A percentile compares a stretch with the other conserved stretches of the same genome.
phyloP scores from a whole-genome alignment of 2,797 vertebrate species.

The Syndactyla subalaris region DNA sequence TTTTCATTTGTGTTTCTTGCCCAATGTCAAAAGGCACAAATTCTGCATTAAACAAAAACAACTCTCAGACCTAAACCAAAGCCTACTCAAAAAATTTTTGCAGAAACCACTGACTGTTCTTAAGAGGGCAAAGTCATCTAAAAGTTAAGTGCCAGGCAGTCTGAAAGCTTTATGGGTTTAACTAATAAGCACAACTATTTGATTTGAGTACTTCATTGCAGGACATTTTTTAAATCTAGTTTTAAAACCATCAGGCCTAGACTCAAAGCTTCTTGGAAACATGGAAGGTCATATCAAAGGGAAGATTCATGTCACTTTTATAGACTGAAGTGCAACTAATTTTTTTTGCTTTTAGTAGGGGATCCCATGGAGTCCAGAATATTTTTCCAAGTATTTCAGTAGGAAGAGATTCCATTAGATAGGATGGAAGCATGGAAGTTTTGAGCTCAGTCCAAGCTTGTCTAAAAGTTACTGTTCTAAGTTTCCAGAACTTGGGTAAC shows the following conservation, averaged over 20 bases:
- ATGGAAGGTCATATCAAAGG: background rate
- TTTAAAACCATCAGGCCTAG: background rate
- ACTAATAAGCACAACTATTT: background rate
- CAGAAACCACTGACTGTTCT: background rate
- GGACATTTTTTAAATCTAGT: background rate
- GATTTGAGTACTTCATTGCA: background rate
- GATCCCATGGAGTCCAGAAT: background rate
- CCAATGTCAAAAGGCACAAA: conserved; percentile 21
- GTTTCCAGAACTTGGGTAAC: background rate
- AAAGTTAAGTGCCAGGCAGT: background rate
- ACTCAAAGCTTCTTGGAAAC: background rate
- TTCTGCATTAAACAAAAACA: background rate
- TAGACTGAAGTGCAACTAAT: background rate
- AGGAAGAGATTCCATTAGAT: background rate
- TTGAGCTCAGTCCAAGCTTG: background rate
- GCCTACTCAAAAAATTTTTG: background rate
- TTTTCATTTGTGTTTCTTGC: background rate
- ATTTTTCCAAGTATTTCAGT: background rate
- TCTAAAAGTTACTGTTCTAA: background rate
- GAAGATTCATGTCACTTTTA: background rate
- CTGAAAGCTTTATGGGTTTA: background rate
- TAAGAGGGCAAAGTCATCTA: background rate
- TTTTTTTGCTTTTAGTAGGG: background rate
- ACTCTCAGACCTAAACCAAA: background rate
- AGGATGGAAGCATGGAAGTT: background rate